Evolutionary conservation across 2,797 vertebrate species (phyloP), one percentile per base, ranked within the genome.

Genomic region (Phaenicophaeus curvirostris): DNA sequence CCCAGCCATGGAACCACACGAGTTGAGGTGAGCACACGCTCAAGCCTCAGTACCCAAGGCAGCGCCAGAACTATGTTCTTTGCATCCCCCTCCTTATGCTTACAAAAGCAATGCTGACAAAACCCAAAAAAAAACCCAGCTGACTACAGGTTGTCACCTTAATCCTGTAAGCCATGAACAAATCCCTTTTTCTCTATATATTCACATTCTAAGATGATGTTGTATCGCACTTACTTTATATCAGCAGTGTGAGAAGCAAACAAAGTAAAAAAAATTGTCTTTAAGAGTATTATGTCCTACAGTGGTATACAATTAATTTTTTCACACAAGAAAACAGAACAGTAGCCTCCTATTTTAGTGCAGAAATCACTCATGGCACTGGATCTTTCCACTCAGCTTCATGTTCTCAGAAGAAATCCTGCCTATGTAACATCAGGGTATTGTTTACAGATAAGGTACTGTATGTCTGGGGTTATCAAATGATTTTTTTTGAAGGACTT

Each of bases 1-100:
- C 18, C 17, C 53, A 77, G 42, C 7, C n/a, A n/a, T 0, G 0
- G 9, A 55, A 35, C 16, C 15, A 5, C 57, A 46, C 0, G 20
- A 42, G 19, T 14, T 55, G 53, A 81, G 23, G 33, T 28, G 50
- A 33, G 23, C 35, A n/a, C 33, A 74, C 25, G 27, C 0, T 17
- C 0, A 0, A 75, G 19, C 27, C n/a, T 31, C 71, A 65, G 66
- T 13, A 51, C 5, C 28, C 27, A 17, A 78, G 35, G 51, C n/a
- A 37, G 37, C 68, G 18, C 28, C 66, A 85, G 28, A 88, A 71
- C 0, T 3, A 33, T 0, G 1, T 30, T 31, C 21, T 62, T 78
- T 59, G 15, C 13, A 59, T 8, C 11, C 25, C 31, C 12, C 24
- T 85, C 15, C 3, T 14, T 24, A 62, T 44, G 11, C 33, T 62